Conservation (phyloP, 2,797 vertebrate genomes). For the Ptychobarbus kaznakovi region DNA sequence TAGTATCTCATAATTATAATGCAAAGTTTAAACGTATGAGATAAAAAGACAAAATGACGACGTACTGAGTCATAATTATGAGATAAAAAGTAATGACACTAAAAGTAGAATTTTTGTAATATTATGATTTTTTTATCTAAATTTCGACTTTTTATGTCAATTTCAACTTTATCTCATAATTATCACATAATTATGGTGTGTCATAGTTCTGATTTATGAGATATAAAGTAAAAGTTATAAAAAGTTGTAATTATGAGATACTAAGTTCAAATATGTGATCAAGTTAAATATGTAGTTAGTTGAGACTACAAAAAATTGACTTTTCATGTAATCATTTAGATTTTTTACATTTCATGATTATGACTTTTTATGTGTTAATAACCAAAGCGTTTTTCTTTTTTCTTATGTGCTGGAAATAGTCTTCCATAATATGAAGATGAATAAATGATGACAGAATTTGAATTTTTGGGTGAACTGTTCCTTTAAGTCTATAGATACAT, state of each 20-base stretch:
- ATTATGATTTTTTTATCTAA: not conserved
- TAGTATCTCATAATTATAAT: not conserved
- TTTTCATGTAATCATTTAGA: not conserved
- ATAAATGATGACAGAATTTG: not conserved
- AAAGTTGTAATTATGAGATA: not conserved
- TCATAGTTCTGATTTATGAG: not conserved
- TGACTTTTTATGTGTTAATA: not conserved
- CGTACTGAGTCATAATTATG: not conserved
- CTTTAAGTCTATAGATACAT: not conserved
- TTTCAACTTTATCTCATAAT: not conserved
- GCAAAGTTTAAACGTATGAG: not conserved
- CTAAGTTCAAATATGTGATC: too few relatives aligned
- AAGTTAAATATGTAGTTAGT: not conserved
- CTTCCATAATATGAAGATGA: not conserved
- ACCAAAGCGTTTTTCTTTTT: not conserved
- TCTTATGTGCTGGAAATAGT: not conserved
- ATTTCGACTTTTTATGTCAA: not conserved
- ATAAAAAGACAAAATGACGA: not conserved
- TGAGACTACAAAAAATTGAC: too few relatives aligned
- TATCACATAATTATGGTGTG: not conserved
- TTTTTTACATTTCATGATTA: not conserved
- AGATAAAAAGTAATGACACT: not conserved
- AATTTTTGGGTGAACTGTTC: not conserved
- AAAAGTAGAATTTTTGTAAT: not conserved
- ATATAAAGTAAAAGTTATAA: not conserved